Conservation (phyloP, 2,113 vertebrate species). For the Odontophorus gujanensis region DNA sequence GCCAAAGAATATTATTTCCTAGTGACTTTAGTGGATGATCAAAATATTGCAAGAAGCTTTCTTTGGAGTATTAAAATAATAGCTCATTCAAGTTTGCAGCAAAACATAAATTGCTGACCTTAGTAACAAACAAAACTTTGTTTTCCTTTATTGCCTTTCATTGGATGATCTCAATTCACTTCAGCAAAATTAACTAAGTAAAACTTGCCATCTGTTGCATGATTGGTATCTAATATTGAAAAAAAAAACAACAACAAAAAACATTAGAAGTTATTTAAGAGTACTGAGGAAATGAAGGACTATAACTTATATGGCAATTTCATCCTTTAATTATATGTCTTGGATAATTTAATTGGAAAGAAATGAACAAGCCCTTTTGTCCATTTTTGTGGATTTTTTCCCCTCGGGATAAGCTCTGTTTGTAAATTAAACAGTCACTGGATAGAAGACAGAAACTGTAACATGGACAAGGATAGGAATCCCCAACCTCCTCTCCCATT, state of each 20-base stretch:
- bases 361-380: background rate
- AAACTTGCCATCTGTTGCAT: background rate
- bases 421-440: slow-evolving; percentile 4
- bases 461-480: background rate
- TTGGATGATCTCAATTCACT: background rate
- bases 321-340: background rate
- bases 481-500: background rate
- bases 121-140: background rate
- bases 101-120: background rate
- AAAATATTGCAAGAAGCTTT: background rate
- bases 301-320: background rate
- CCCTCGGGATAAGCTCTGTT: background rate
- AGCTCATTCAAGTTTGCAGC: background rate
- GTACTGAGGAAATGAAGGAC: slow-evolving; percentile 28
- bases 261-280: background rate
- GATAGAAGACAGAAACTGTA: background rate
- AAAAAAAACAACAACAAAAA: background rate
- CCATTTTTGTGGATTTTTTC: background rate
- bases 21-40: background rate
- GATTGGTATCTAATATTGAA: slow-evolving; percentile 4
- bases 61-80: background rate
- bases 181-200: slow-evolving; percentile 29
- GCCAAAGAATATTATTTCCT: background rate
- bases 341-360: slow-evolving; percentile 25
- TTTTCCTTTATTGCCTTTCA: background rate